Conservation (phyloP, 2,888 invertebrate genomes). For the Ichneumoninae sp. region DNA sequence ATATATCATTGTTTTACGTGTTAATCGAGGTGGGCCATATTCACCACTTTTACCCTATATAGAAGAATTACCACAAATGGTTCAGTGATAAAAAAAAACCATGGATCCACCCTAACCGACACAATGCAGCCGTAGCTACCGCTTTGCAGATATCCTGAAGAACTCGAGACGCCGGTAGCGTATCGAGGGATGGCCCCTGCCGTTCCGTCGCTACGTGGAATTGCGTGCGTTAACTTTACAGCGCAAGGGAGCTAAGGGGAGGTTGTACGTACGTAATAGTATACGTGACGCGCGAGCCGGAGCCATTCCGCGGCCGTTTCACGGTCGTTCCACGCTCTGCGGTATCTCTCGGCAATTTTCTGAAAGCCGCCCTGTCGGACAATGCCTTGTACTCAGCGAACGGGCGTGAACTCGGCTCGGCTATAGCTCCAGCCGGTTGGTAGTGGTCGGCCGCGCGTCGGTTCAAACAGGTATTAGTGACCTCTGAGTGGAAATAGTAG, state of each 20-base stretch:
- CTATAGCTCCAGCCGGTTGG: constrained; percentile 47
- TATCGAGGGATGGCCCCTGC: background rate
- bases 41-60: no score
- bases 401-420: constrained; percentile 56
- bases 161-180: constrained; percentile 4
- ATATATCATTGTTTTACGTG: no score
- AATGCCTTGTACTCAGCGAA: constrained; percentile 26
- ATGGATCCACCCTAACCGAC: background rate
- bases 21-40: no score
- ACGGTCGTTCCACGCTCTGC: constrained; percentile 39
- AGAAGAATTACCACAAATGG: no score
- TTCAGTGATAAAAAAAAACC: no score
- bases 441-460: constrained; percentile 45
- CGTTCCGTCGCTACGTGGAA: constrained; percentile 14
- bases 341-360: constrained; percentile 49
- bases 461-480: constrained; percentile 64
- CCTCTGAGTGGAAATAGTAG: constrained; percentile 2
- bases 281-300: constrained; percentile 5
- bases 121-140: background rate
- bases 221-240: constrained; percentile 43
- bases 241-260: background rate
- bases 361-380: constrained; percentile 47
- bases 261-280: constrained; percentile 26
- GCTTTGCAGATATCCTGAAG: constrained; percentile 26
- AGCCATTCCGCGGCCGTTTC: constrained; percentile 31